Conservation (phyloP, 2,888 invertebrate genomes). For the Caenorhabditis doughertyi region DNA sequence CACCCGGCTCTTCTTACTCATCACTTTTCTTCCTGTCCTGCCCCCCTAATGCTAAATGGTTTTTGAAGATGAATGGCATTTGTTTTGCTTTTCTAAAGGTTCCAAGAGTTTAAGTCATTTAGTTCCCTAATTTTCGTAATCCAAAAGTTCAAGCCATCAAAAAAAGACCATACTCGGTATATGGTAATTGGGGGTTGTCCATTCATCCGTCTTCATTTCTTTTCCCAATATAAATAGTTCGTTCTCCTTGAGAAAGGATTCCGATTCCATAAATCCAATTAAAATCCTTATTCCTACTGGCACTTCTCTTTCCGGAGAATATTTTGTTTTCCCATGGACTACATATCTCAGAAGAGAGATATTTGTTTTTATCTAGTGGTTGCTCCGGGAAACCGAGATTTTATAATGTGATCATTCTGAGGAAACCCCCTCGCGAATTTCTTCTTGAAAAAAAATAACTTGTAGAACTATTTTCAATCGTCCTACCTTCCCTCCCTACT, state of each 20-base stretch:
- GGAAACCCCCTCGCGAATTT: no score
- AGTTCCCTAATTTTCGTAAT: no score
- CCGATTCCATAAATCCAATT: not conserved
- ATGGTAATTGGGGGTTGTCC: not conserved
- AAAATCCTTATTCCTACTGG: not conserved
- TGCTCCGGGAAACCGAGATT: no score
- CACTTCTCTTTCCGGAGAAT: not conserved
- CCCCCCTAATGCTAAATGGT: not conserved
- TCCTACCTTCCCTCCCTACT: not conserved
- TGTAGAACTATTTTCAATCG: not conserved
- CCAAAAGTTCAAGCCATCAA: no score
- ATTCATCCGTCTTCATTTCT: not conserved
- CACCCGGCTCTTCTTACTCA: constrained; percentile 33
- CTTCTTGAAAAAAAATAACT: not conserved
- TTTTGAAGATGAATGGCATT: not conserved
- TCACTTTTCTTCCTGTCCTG: constrained; percentile 12
- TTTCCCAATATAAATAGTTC: not conserved
- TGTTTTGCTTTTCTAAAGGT: not conserved
- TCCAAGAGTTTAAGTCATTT: no score
- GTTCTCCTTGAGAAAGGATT: not conserved
- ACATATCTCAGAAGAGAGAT: no score
- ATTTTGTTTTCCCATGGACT: no score
- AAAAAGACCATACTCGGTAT: no score
- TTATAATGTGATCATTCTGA: no score
- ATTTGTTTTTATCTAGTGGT: no score